A percentile compares a stretch with the other conserved stretches of the same genome.
These are phyloP conservation scores for Bombylius discolor DNA, from an alignment of 2,888 invertebrate species.

Conservation along the genomic window DNA sequence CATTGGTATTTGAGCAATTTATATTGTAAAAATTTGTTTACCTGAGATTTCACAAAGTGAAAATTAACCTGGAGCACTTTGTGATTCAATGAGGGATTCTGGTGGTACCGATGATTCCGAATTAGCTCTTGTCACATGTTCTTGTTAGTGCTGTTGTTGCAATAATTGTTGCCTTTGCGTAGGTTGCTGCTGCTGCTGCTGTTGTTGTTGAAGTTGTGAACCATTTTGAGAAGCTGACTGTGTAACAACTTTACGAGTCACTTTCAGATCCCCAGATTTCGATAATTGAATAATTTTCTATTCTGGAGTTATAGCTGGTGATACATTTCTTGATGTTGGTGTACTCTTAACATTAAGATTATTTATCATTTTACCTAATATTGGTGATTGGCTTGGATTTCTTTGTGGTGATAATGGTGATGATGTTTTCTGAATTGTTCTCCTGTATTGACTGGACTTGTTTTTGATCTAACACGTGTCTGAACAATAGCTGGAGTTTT, in stretches of 20 bases:
- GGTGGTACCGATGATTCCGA: background rate
- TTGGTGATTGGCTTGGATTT: conserved; percentile 1
- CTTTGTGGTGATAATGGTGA: conserved; percentile 7
- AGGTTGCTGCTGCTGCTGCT: conserved; percentile 17
- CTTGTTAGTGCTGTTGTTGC: conserved; percentile 33
- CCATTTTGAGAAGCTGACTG: conserved; percentile 2
- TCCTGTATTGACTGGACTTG: conserved; percentile 13
- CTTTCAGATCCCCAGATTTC: conserved; percentile 40
- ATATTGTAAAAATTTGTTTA: conserved; percentile 12
- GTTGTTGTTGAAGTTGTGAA: conserved; percentile 22
- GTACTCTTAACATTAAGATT: conserved; percentile 18
- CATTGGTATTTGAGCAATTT: background rate
- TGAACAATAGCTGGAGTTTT: conserved; percentile 3
- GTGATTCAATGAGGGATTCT: conserved; percentile 39
- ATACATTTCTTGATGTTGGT: background rate
- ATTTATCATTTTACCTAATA: conserved; percentile 26
- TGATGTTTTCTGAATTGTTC: conserved; percentile 9
- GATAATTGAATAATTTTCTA: conserved; percentile 38
- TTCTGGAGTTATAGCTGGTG: conserved; percentile 27
- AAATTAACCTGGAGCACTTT: conserved; percentile 53
- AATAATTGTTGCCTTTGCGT: conserved; percentile 21
- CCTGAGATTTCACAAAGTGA: conserved; percentile 60
- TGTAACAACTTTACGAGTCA: conserved; percentile 31
- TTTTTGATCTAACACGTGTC: conserved; percentile 16
- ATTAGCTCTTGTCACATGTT: conserved; percentile 25